phyloP scores from a whole-genome alignment of 2,888 invertebrate species.

The Esperia sulphurella region DNA sequence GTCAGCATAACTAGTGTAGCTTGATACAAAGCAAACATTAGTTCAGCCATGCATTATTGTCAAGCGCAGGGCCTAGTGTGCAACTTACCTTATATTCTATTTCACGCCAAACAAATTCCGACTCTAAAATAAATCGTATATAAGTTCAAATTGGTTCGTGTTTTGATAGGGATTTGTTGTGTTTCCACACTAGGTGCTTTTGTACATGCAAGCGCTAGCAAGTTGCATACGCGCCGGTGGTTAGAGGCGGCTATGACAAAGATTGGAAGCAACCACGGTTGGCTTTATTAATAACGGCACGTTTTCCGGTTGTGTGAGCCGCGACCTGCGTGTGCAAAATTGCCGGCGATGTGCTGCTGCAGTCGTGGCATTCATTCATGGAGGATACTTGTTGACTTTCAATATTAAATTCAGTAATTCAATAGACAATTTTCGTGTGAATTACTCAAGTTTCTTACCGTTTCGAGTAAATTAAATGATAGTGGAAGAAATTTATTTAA shows the following conservation, averaged over 20 bases:
- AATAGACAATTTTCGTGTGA: no score
- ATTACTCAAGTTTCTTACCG: no score
- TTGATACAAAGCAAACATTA: constrained; percentile 77
- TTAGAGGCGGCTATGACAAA: constrained; percentile 63
- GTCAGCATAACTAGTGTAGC: constrained; percentile 68
- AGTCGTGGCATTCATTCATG: neutral
- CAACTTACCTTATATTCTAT: constrained; percentile 25
- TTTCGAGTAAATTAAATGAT: no score
- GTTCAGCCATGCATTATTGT: constrained; percentile 78
- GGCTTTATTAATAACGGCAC: constrained; percentile 64
- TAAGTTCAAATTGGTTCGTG: constrained; percentile 17
- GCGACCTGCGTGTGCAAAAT: constrained; percentile 16
- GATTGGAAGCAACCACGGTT: constrained; percentile 53
- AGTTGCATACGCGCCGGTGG: constrained; percentile 65
- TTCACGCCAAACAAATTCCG: constrained; percentile 14
- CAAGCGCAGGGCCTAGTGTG: constrained; percentile 58
- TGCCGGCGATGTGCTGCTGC: neutral
- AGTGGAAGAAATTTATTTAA: no score
- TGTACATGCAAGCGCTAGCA: constrained; percentile 68
- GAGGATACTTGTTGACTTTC: no score
- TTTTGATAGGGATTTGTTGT: constrained; percentile 7
- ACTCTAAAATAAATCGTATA: neutral
- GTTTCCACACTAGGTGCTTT: constrained; percentile 33
- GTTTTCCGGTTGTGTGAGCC: constrained; percentile 53
- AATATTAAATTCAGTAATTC: no score